Percentiles rank a stretch among this genome's conserved stretches.
Evolutionary conservation across 2,888 invertebrate species (phyloP).

Genomic region (Lasioglossum oenotherae): DNA sequence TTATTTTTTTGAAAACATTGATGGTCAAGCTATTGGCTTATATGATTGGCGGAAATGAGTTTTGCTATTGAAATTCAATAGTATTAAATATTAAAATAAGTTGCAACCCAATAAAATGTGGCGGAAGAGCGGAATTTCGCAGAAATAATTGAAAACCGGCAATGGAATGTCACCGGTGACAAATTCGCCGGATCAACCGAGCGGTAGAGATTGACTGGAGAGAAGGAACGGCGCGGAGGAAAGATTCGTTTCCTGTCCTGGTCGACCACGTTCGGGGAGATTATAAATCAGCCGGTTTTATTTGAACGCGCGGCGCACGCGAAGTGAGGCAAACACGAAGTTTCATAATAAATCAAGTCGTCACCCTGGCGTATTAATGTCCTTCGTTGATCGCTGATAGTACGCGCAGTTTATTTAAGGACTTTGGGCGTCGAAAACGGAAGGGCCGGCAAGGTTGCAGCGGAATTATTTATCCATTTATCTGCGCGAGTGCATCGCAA

Average conservation of each 20-base stretch:
- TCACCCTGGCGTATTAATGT: conserved; percentile 42
- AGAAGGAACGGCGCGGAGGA: neutral
- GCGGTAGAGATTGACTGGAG: neutral
- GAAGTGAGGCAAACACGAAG: conserved; percentile 22
- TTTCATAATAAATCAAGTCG: conserved; percentile 58
- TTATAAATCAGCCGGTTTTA: conserved; percentile 49
- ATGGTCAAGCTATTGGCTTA: no score
- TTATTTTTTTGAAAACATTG: no score
- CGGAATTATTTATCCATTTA: conserved; percentile 60
- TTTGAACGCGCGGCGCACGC: conserved; percentile 39
- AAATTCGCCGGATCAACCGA: neutral
- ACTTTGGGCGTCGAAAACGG: conserved; percentile 13
- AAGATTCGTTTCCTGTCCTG: conserved; percentile 18
- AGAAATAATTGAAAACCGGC: neutral
- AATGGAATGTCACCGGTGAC: neutral
- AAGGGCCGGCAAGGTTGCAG: conserved; percentile 13
- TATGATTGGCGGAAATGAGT: no score
- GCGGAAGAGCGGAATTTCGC: neutral
- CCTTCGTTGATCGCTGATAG: conserved; percentile 52
- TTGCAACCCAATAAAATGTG: neutral
- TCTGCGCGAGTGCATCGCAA: conserved; percentile 39
- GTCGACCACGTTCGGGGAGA: conserved; percentile 18
- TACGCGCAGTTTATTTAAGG: conserved; percentile 43
- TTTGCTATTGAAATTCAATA: no score
- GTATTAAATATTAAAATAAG: no score